phyloP scores from a whole-genome alignment of 2,888 invertebrate genomes.

The Lingula anatina region DNA sequence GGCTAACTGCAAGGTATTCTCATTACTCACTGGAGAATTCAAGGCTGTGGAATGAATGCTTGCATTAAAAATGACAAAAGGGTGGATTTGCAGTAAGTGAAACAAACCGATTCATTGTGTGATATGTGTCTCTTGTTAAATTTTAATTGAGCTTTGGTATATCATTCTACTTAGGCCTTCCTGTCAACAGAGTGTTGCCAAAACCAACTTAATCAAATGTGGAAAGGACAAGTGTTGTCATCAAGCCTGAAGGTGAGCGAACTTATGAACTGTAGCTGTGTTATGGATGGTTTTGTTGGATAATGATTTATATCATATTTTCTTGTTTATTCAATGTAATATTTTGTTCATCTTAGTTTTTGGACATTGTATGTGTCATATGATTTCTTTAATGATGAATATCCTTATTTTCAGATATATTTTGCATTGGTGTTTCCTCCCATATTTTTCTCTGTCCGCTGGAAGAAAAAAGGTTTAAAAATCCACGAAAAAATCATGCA shows the following conservation, averaged over 20 bases:
- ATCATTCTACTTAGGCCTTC: conserved; percentile 23
- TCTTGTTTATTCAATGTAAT: too few relatives aligned
- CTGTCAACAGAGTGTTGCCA: conserved; percentile 44
- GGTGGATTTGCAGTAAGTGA: too few relatives aligned
- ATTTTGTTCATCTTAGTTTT: conserved; percentile 1
- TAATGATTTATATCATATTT: too few relatives aligned
- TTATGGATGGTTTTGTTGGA: too few relatives aligned
- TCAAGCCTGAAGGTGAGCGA: conserved; percentile 20
- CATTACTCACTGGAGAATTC: too few relatives aligned
- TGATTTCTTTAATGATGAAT: neutral
- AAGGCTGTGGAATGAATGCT: neutral
- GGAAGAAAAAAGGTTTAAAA: conserved; percentile 24
- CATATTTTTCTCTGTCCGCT: conserved; percentile 15
- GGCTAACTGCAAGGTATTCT: conserved; percentile 38
- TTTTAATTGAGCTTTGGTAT: too few relatives aligned
- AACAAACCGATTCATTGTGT: too few relatives aligned
- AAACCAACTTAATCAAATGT: conserved; percentile 40
- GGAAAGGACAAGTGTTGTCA: conserved; percentile 41
- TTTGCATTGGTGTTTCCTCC: conserved; percentile 22
- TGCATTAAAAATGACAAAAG: neutral
- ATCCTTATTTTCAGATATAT: conserved; percentile 20
- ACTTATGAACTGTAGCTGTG: too few relatives aligned
- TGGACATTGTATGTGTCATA: neutral
- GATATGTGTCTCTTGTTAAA: too few relatives aligned
- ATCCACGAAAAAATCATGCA: too few relatives aligned